These are phyloP conservation scores for Dreissena rostriformis DNA, from an alignment of 1,140 invertebrate species.

Conservation along the genomic window DNA sequence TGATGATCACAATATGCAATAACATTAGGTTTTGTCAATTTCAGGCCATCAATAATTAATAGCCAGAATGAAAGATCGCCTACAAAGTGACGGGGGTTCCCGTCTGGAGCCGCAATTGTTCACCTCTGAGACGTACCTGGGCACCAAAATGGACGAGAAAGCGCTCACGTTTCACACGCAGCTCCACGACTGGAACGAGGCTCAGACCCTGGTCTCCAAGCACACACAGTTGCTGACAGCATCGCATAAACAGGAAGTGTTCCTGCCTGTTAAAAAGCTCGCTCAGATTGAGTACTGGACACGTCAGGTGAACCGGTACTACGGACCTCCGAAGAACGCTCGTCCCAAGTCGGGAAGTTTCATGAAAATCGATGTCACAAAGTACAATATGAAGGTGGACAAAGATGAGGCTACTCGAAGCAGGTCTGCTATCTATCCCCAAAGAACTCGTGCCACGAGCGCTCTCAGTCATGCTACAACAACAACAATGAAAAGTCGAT, in stretches of 20 bases:
- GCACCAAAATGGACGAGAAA: slow-evolving; percentile 43
- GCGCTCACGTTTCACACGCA: slow-evolving; percentile 40
- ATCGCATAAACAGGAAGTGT: not conserved
- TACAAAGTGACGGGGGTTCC: not conserved
- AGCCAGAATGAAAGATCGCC: slow-evolving; percentile 30
- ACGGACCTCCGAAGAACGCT: slow-evolving; percentile 2
- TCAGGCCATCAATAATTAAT: not conserved
- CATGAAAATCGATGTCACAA: slow-evolving; percentile 54
- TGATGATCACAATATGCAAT: no score
- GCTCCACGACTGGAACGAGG: slow-evolving; percentile 50
- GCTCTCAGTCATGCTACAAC: slow-evolving; percentile 4
- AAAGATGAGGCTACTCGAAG: slow-evolving; percentile 19
- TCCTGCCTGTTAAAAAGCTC: slow-evolving; percentile 42
- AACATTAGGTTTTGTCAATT: not conserved
- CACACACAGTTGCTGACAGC: slow-evolving; percentile 4
- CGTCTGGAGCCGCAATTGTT: not conserved
- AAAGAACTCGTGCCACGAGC: not conserved
- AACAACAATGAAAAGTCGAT: not conserved
- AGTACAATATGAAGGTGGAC: slow-evolving; percentile 51
- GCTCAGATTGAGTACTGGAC: slow-evolving; percentile 48
- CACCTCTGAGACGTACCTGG: slow-evolving; percentile 34
- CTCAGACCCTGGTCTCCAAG: slow-evolving; percentile 16
- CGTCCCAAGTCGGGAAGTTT: slow-evolving; percentile 45
- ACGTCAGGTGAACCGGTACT: slow-evolving; percentile 39
- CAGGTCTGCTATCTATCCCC: slow-evolving; percentile 34